A percentile compares a stretch with the other conserved stretches of the same genome.
phyloP scores from a whole-genome alignment of 2,888 invertebrate genomes.

The Acleris cristana region DNA sequence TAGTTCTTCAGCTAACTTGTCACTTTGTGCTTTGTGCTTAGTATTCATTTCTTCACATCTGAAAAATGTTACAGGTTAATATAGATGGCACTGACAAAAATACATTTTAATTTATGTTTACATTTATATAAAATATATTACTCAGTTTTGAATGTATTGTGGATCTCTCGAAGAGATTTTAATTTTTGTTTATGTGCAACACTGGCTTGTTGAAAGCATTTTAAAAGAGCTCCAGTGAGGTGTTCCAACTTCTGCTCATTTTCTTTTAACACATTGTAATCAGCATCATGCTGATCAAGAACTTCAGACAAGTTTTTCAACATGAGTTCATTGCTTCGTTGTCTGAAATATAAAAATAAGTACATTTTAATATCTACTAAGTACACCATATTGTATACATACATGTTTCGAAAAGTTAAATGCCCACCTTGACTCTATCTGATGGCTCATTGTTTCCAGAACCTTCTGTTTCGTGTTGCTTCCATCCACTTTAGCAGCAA shows the following conservation, averaged over 20 bases:
- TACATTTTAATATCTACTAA: no score
- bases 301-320: conserved; percentile 61
- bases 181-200: conserved; percentile 65
- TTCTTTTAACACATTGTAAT: conserved; percentile 65
- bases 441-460: conserved; percentile 61
- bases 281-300: conserved; percentile 60
- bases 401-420: not conserved
- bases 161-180: conserved; percentile 62
- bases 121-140: conserved; percentile 45
- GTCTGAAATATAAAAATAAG: conserved; percentile 52
- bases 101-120: not conserved
- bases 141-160: conserved; percentile 63
- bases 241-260: conserved; percentile 73
- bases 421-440: conserved; percentile 62
- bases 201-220: conserved; percentile 68
- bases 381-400: no score
- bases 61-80: conserved; percentile 21
- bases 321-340: conserved; percentile 58
- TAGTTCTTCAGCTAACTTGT: conserved; percentile 64
- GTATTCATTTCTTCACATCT: conserved; percentile 68
- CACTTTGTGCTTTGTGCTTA: conserved; percentile 59
- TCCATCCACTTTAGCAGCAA: conserved; percentile 51
- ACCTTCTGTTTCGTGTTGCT: conserved; percentile 66
- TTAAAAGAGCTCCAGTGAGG: conserved; percentile 60
- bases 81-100: not conserved